Conservation (phyloP, 2,113 vertebrate genomes). For the Leptodactylus fuscus region DNA sequence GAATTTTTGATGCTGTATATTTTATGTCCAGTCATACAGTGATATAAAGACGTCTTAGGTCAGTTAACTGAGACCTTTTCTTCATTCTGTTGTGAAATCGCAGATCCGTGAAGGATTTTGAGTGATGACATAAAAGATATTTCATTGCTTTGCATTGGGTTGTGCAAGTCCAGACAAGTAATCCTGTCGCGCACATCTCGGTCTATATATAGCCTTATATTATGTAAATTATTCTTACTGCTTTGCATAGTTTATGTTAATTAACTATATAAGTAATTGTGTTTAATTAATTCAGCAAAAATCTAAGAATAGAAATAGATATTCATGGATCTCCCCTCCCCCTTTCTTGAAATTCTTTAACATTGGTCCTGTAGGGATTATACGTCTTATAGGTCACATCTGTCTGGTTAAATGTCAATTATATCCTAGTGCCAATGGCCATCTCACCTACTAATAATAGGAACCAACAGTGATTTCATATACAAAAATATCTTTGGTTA, state of each 20-base stretch:
- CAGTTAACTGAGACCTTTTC: conserved; percentile 39
- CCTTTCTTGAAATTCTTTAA: not conserved
- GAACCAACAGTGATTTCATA: no score
- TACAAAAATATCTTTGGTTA: no score
- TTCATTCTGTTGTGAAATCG: conserved; percentile 45
- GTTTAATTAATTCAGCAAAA: not conserved
- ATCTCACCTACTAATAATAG: no score
- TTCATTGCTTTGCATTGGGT: conserved; percentile 36
- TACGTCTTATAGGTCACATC: not conserved
- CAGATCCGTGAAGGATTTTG: conserved; percentile 40
- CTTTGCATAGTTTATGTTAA: conserved; percentile 1
- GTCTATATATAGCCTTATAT: conserved; percentile 34
- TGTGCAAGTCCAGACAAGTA: conserved; percentile 51
- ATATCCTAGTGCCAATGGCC: not conserved
- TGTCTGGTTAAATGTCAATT: not conserved
- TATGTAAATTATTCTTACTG: conserved; percentile 9
- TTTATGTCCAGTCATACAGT: conserved; percentile 10
- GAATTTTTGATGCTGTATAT: not conserved
- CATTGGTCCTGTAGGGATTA: not conserved
- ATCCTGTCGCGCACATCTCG: conserved; percentile 1
- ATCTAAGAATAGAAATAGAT: not conserved
- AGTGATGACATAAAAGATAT: conserved; percentile 49
- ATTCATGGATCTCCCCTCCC: not conserved
- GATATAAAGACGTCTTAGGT: conserved; percentile 30
- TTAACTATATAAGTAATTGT: not conserved